Evolutionary conservation across 2,113 vertebrate genomes (phyloP).

Genomic region (Colossoma macropomum): DNA sequence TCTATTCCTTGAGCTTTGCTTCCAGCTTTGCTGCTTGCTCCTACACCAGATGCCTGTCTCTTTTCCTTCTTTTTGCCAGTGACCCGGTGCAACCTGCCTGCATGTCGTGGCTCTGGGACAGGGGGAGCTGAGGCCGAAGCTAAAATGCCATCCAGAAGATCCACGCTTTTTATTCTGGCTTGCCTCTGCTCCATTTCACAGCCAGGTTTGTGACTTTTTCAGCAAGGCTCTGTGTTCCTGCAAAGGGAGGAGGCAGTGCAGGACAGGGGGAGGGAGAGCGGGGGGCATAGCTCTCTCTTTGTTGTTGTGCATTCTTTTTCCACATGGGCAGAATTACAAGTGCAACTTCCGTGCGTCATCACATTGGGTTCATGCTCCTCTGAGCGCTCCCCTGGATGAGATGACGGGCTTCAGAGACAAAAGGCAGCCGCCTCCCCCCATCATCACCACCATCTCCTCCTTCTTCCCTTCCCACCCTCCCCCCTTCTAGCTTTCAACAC

Average conservation of each 20-base stretch:
- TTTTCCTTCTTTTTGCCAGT: neutral
- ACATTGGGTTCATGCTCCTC: slow-evolving; percentile 56
- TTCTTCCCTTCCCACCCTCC: slow-evolving; percentile 49
- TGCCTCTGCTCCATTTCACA: neutral
- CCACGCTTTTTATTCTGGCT: slow-evolving; percentile 14
- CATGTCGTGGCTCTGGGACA: slow-evolving; percentile 25
- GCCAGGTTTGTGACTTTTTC: slow-evolving; percentile 23
- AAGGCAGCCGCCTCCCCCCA: slow-evolving; percentile 15
- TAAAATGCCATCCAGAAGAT: slow-evolving; percentile 30
- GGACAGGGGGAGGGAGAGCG: slow-evolving; percentile 9
- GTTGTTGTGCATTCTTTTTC: slow-evolving; percentile 52
- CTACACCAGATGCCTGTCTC: neutral
- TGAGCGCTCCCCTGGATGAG: slow-evolving; percentile 54
- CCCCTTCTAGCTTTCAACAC: slow-evolving; percentile 28
- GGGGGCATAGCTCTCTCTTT: slow-evolving; percentile 19
- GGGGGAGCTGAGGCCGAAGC: neutral
- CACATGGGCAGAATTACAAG: slow-evolving; percentile 58
- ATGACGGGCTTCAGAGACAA: slow-evolving; percentile 52
- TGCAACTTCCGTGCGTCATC: slow-evolving; percentile 60
- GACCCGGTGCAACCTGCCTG: slow-evolving; percentile 24
- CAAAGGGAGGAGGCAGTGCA: neutral
- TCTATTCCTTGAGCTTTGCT: slow-evolving; percentile 23
- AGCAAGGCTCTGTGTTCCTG: neutral
- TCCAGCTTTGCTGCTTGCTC: neutral
- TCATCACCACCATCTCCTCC: neutral